Evolutionary conservation across 2,113 vertebrate species (phyloP).

Genomic region (Odocoileus virginianus): DNA sequence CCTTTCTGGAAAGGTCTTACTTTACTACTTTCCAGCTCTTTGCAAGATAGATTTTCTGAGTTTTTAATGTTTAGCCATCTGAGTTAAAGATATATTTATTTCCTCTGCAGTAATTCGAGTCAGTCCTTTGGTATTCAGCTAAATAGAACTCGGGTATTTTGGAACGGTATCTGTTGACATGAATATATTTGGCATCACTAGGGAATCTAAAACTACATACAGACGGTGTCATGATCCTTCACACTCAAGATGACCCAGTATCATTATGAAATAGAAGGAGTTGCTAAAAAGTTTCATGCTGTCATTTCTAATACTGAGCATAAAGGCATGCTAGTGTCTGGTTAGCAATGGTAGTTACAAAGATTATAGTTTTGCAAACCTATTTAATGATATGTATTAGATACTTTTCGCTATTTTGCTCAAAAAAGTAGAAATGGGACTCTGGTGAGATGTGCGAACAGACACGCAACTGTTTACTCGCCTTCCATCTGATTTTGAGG

Average conservation of each 20-base stretch:
- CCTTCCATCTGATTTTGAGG: background rate
- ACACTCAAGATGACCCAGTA: background rate
- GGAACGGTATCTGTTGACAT: conserved; percentile 56
- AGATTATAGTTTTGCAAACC: background rate
- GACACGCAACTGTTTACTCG: background rate
- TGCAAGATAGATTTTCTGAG: conserved; percentile 10
- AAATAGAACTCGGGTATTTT: conserved; percentile 46
- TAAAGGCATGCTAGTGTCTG: background rate
- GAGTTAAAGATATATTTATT: conserved; percentile 46
- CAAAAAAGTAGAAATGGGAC: background rate
- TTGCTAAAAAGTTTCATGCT: background rate
- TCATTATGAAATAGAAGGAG: background rate
- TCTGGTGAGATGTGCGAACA: background rate
- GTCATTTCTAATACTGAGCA: background rate
- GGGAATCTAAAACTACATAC: conserved; percentile 48
- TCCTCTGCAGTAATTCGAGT: conserved; percentile 43
- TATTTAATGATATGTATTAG: background rate
- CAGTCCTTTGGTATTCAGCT: conserved; percentile 56
- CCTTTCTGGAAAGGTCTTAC: background rate
- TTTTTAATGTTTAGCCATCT: background rate
- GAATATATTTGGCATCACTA: conserved; percentile 61
- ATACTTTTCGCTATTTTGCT: background rate
- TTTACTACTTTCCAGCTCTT: background rate
- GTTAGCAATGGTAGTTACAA: background rate
- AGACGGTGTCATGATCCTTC: background rate